Evolutionary conservation across 2,797 vertebrate genomes (phyloP).

Genomic region (Sebastes nivosus): DNA sequence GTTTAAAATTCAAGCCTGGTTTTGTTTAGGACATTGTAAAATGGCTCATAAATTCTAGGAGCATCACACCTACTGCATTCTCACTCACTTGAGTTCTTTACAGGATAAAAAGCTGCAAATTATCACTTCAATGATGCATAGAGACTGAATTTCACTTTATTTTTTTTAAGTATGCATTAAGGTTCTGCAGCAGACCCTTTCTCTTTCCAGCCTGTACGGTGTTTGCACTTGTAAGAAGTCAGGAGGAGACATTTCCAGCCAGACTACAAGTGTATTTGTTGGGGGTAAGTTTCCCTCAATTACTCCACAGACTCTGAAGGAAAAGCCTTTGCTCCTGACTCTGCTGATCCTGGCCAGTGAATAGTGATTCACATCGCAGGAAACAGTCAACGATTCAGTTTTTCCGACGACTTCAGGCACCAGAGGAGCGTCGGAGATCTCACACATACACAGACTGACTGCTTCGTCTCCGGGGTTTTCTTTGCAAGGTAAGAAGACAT

Average conservation of each 20-base stretch:
- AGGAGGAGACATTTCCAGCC: background rate
- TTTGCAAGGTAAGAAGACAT: constrained; percentile 60
- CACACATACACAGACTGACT: background rate
- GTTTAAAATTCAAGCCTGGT: background rate
- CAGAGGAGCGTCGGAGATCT: constrained; percentile 27
- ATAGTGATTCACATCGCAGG: constrained; percentile 44
- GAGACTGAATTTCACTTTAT: background rate
- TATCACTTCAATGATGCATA: background rate
- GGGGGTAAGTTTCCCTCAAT: background rate
- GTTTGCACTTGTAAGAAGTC: background rate
- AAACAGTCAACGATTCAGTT: constrained; percentile 66
- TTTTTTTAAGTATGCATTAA: background rate
- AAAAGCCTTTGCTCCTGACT: constrained; percentile 28
- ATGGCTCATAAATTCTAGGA: constrained; percentile 62
- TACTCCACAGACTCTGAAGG: constrained; percentile 19
- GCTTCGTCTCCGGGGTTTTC: constrained; percentile 27
- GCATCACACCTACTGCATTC: constrained; percentile 27
- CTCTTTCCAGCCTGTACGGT: background rate
- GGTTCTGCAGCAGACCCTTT: background rate
- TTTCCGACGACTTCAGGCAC: constrained; percentile 72
- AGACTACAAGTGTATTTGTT: background rate
- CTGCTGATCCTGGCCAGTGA: constrained; percentile 49
- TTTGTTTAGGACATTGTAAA: constrained; percentile 44
- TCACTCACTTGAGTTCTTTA: background rate
- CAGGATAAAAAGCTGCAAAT: background rate